Evolutionary conservation across 2,797 vertebrate genomes (phyloP).

Genomic region (Coreius guichenoti): DNA sequence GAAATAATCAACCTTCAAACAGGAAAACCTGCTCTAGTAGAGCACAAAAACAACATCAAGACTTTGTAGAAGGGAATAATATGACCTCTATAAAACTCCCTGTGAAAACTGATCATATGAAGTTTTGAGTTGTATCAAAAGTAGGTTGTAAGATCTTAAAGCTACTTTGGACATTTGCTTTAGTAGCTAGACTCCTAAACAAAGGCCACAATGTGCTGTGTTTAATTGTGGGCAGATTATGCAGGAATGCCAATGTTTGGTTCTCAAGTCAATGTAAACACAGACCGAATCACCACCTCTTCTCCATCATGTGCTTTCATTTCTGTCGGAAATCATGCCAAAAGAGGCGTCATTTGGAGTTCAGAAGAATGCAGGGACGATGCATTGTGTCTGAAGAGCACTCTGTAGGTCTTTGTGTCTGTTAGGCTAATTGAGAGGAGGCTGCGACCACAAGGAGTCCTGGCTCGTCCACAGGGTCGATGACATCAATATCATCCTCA

Average conservation of each 20-base stretch:
- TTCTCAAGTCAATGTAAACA: background rate
- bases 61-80: too few species aligned
- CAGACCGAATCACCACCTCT: background rate
- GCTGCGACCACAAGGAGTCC: conserved; percentile 38
- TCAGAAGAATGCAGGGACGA: background rate
- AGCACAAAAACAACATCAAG: too few species aligned
- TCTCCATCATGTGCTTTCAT: background rate
- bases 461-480: conserved; percentile 67
- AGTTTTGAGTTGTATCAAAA: background rate
- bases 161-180: background rate
- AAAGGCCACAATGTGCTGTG: background rate
- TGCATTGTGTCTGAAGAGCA: background rate
- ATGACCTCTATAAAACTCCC: background rate
- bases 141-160: background rate
- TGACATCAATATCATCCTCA: conserved; percentile 82
- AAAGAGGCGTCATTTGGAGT: background rate
- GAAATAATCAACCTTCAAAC: too few species aligned
- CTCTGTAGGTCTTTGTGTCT: conserved; percentile 34
- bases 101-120: background rate
- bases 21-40: too few species aligned
- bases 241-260: background rate
- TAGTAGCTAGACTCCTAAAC: background rate
- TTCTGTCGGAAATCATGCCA: background rate
- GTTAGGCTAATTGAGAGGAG: conserved; percentile 51
- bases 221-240: background rate